These are phyloP conservation scores for Carassius carassius DNA, from an alignment of 2,113 vertebrate species.

Conservation along the genomic window DNA sequence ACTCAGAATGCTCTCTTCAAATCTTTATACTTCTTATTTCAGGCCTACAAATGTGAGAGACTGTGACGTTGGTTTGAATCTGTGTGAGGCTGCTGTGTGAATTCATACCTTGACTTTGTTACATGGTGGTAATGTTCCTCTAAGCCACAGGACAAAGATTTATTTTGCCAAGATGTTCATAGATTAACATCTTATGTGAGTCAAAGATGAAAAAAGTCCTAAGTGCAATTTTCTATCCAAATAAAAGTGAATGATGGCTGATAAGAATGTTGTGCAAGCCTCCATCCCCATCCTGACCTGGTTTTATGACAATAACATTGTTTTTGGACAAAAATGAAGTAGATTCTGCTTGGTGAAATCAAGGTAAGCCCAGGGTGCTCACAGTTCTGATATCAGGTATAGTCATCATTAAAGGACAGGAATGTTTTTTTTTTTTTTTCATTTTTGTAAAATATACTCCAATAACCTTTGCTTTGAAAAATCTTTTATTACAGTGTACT, in stretches of 20 bases:
- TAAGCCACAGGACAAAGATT: not conserved
- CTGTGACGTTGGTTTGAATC: slow-evolving; percentile 12
- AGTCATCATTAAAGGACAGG: not conserved
- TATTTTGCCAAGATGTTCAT: not conserved
- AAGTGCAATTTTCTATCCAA: not conserved
- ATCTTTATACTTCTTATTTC: slow-evolving; percentile 26
- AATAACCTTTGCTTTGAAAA: no score
- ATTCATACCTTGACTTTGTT: slow-evolving; percentile 4
- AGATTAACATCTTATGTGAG: not conserved
- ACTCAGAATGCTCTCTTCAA: not conserved
- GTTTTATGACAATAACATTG: not conserved
- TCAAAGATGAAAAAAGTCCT: not conserved
- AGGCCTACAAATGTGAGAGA: slow-evolving; percentile 15
- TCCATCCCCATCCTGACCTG: not conserved
- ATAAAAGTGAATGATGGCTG: not conserved
- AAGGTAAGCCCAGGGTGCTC: not conserved
- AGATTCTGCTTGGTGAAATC: not conserved
- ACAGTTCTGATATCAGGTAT: not conserved
- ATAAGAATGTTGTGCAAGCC: not conserved
- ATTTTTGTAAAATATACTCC: no score
- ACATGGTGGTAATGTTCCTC: not conserved
- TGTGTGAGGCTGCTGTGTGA: not conserved
- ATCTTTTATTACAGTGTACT: no score
- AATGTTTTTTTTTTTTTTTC: no score
- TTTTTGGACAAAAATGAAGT: not conserved